These are phyloP conservation scores for Bacillus rossius DNA, from an alignment of 1,140 invertebrate species.

Conservation along the genomic window DNA sequence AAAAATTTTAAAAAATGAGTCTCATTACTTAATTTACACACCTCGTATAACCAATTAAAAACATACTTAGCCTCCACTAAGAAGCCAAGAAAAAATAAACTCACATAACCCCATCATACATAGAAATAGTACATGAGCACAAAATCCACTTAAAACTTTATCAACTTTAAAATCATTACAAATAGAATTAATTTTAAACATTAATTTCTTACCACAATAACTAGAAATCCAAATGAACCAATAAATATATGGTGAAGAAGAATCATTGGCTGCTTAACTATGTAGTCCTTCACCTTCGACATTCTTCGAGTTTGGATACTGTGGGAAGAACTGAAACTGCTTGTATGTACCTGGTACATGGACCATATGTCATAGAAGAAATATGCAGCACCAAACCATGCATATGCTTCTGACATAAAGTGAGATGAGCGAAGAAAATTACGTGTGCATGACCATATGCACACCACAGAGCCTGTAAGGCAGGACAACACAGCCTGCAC, in stretches of 20 bases:
- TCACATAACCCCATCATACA: too few relatives aligned
- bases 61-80: too few relatives aligned
- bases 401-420: slow-evolving; percentile 64
- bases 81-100: too few relatives aligned
- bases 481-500: slow-evolving; percentile 59
- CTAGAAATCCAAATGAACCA: slow-evolving; percentile 60
- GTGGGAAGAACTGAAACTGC: slow-evolving; percentile 14
- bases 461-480: slow-evolving; percentile 54
- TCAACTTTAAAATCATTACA: not conserved
- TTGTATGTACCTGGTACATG: slow-evolving; percentile 52
- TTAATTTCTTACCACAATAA: slow-evolving; percentile 55
- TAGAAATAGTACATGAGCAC: too few relatives aligned
- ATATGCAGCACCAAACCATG: slow-evolving; percentile 69
- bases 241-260: slow-evolving; percentile 67
- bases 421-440: slow-evolving; percentile 57
- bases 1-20: too few relatives aligned
- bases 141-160: too few relatives aligned
- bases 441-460: slow-evolving; percentile 55
- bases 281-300: slow-evolving; percentile 48
- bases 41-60: too few relatives aligned
- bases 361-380: slow-evolving; percentile 72
- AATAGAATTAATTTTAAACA: not conserved
- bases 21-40: too few relatives aligned
- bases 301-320: slow-evolving; percentile 30
- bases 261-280: slow-evolving; percentile 56